phyloP scores from a whole-genome alignment of 2,797 vertebrate genomes.

The Oophaga sylvatica region DNA sequence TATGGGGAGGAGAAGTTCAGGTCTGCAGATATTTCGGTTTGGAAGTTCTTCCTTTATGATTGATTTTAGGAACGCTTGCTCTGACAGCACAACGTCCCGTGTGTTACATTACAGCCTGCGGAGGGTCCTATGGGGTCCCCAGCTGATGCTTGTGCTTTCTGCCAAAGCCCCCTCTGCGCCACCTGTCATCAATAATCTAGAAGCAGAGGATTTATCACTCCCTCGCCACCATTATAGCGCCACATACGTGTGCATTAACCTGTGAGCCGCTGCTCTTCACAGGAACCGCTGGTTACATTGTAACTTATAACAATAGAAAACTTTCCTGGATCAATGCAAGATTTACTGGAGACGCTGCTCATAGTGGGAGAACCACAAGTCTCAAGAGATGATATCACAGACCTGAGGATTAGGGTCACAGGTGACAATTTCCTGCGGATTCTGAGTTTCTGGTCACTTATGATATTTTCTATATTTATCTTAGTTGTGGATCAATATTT shows the following conservation, averaged over 20 bases:
- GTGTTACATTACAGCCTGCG: background rate
- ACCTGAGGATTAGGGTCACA: background rate
- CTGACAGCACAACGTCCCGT: background rate
- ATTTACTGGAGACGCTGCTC: background rate
- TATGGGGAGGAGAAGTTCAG: no score
- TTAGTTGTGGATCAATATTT: no score
- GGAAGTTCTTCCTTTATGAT: background rate
- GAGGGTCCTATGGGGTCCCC: background rate
- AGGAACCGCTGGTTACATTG: background rate
- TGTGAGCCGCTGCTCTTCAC: background rate
- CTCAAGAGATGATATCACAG: background rate
- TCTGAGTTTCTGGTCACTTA: no score
- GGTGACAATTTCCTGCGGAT: background rate
- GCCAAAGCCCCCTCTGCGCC: no score
- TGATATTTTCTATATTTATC: no score
- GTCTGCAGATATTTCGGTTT: background rate
- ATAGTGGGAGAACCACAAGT: background rate
- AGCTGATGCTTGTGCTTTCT: background rate
- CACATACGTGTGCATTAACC: background rate
- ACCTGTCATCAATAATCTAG: background rate
- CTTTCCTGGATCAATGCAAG: background rate
- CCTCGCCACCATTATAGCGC: background rate
- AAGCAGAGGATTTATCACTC: constrained; percentile 8
- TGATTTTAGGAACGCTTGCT: background rate
- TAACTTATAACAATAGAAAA: constrained; percentile 4